Base-by-base conservation (phyloP, 2,797 vertebrate species). In the Enteromius mattozi region DNA sequence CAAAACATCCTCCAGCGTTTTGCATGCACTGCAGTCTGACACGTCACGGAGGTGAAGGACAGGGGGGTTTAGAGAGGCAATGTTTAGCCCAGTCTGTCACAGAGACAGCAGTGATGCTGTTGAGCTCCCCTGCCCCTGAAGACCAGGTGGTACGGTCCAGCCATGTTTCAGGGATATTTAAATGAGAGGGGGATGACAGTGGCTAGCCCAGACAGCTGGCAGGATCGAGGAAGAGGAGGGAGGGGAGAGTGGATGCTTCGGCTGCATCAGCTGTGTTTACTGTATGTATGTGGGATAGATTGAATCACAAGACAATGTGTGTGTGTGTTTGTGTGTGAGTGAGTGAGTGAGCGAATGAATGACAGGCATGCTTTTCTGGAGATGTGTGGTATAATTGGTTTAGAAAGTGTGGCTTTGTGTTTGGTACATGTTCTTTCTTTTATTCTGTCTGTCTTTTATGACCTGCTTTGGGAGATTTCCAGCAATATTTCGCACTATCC, bases 121-220 rank as follows among this genome's bases (percentile, higher is more conserved):
- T 8, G 14, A 83, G 6, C 66, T 88, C 90, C 92, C 92, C 69
- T 70, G 76, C 84, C 86, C 83, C 68, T 90, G 80, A 84, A 68
- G 78, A 78, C 88, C 84, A 86, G 85, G 88, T 95, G 94, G 95
- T 95, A 95, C 89, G 9, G 88, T 93, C 95, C 93, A 92, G 85
- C 91, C 89, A 86, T 88, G 94, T 94, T 94, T 94, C 94, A 93
- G 92, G 90, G 91, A 91, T 93, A 92, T 95, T 95, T 92, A 95
- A 95, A 94, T 93, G 91, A 94, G 91, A 89, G 91, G 92, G 92
- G 92, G 90, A 92, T 92, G 92, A 92, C 92, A 94, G 93, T 92
- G 93, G 93, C 90, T 88, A 93, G 91, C 91, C 91, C 88, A 90
- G 93, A 93, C 94, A 95, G 94, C 94, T 94, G 94, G 93, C 92